phyloP scores from a whole-genome alignment of 1,140 invertebrate species.

The Harlomillsia oculata region DNA sequence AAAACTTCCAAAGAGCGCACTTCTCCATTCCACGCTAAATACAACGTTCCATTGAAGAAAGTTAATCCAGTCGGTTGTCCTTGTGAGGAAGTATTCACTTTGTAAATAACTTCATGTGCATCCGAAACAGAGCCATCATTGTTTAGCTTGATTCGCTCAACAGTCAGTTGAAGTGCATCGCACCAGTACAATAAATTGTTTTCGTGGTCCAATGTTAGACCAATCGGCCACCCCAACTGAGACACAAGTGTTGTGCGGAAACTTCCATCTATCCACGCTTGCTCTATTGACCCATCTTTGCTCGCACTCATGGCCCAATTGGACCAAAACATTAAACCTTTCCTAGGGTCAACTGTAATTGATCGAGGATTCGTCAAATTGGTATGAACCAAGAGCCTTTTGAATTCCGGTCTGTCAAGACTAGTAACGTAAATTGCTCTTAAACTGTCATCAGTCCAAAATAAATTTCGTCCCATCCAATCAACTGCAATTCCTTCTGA shows the following conservation, averaged over 20 bases:
- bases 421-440: constrained; percentile 53
- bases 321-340: constrained; percentile 47
- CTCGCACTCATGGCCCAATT: constrained; percentile 40
- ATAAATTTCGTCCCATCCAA: constrained; percentile 68
- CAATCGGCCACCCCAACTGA: constrained; percentile 48
- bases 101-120: constrained; percentile 10
- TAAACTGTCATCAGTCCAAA: constrained; percentile 64
- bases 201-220: constrained; percentile 46
- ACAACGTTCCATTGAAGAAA: constrained; percentile 25
- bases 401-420: constrained; percentile 45
- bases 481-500: constrained; percentile 65
- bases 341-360: constrained; percentile 58
- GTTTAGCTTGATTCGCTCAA: constrained; percentile 45
- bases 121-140: neutral
- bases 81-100: neutral
- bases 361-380: constrained; percentile 51
- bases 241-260: constrained; percentile 41
- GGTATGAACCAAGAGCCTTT: constrained; percentile 47
- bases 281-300: constrained; percentile 42
- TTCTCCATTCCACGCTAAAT: constrained; percentile 16
- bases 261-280: constrained; percentile 48
- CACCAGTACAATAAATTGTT: constrained; percentile 48
- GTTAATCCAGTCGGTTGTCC: constrained; percentile 18
- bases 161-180: constrained; percentile 46
- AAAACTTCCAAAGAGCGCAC: constrained; percentile 40